Evolutionary conservation across 1,140 invertebrate genomes (phyloP), one percentile per base, ranked within the genome.

Genomic region (Lucilia sericata): DNA sequence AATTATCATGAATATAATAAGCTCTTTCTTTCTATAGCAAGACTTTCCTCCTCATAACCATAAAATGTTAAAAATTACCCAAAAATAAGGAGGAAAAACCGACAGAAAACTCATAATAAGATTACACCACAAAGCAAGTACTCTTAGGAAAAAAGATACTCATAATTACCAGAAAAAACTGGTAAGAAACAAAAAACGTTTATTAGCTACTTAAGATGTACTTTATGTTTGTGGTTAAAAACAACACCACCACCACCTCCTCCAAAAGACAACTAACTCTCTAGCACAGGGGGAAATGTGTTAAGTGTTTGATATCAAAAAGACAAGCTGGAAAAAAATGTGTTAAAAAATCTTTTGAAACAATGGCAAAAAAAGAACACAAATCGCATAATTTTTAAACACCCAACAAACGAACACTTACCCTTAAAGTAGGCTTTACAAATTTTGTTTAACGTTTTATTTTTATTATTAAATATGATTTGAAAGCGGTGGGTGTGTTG

Each of bases 1-100:
- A 60, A 80, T 84, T 84, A 84, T 84, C 83, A 78, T 42, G n/a
- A 70, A 10, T 21, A 80, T 84, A 84, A 84, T 84, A 84, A 84
- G 83, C 75, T 84, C 47, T 55, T 30, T 51, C 70, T 83, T 30
- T 30, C n/a, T 25, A n/a, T 25, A 25, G 51, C 70, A 17, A 30
- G 75, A 70, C 60, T 70, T 80, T 55, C 30, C 34, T 74, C 14
- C 49, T 55, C 47, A 82, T 70, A 81, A 81, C 17, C 84, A 76
- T 60, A 82, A 84, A 84, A 49, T 82, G 80, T 19, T 76, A 47
- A 84, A 82, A 82, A 84, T 82, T 82, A 65, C 70, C 81, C 21
- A 19, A 30, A 65, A 80, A 47, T 49, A 78, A 47, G 8, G 8
- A 13, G 7, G 13, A 19, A 78, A 80, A 80, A 49, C 9, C 49